Conservation (phyloP, 2,888 invertebrate genomes). For the Ceraclea dissimilis region DNA sequence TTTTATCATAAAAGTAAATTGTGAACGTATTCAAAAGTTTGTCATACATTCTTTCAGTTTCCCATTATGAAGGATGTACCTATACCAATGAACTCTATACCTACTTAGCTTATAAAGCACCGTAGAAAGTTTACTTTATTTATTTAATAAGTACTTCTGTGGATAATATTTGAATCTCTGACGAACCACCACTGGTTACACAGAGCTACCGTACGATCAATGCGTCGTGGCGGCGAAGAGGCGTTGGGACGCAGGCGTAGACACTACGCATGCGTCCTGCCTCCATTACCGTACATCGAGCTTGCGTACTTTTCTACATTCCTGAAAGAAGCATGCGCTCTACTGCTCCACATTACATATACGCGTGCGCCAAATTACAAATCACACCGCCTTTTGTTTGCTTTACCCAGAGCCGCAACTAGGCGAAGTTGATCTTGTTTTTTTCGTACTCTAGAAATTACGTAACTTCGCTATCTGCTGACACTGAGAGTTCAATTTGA, state of each 20-base stretch:
- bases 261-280: slow-evolving; percentile 16
- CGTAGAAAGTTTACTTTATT: too few species aligned
- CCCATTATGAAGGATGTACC: too few species aligned
- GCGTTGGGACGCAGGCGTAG: slow-evolving; percentile 17
- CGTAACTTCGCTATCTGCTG: too few species aligned
- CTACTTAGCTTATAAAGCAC: too few species aligned
- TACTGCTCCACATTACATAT: slow-evolving; percentile 4
- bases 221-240: slow-evolving; percentile 20
- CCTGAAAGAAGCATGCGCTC: slow-evolving; percentile 12
- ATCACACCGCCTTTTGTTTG: slow-evolving; percentile 26
- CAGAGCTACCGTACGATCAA: slow-evolving; percentile 21
- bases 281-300: slow-evolving; percentile 13
- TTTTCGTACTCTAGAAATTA: too few species aligned
- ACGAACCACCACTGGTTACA: slow-evolving; percentile 13
- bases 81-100: too few species aligned
- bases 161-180: not conserved
- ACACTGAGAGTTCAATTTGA: too few species aligned
- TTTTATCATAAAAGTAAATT: too few species aligned
- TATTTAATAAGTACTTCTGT: too few species aligned
- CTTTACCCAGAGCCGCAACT: slow-evolving; percentile 22
- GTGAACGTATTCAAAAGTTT: too few species aligned
- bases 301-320: slow-evolving; percentile 17
- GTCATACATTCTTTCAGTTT: too few species aligned
- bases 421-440: too few species aligned
- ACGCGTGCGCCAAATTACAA: slow-evolving; percentile 21